Percentiles rank a stretch among this genome's conserved stretches.
Evolutionary conservation across 1,140 invertebrate genomes (phyloP).

Genomic region (Wasmannia auropunctata): DNA sequence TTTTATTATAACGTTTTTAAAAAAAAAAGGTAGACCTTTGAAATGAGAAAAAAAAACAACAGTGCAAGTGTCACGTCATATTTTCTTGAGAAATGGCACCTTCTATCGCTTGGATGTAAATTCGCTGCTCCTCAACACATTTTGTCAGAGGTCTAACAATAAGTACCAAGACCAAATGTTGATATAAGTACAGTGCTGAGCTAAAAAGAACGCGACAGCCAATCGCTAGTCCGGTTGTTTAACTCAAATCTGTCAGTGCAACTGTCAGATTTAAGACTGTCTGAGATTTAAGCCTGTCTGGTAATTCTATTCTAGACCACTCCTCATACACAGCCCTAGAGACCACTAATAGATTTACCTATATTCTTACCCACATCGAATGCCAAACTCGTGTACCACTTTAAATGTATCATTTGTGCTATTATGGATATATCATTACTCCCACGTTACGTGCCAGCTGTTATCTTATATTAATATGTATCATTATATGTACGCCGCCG

Average conservation of each 20-base stretch:
- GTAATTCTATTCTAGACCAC: background rate
- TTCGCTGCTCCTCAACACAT: background rate
- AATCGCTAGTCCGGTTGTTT: background rate
- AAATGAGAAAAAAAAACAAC: background rate
- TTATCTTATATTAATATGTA: conserved; percentile 52
- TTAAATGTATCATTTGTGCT: background rate
- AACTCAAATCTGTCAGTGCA: background rate
- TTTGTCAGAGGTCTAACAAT: background rate
- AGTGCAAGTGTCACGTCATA: background rate
- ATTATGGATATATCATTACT: conserved; percentile 6
- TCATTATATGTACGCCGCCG: conserved; percentile 43
- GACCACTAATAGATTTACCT: background rate
- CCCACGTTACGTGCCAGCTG: background rate
- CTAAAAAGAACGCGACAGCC: background rate
- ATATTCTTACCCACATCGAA: background rate
- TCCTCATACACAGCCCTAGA: background rate
- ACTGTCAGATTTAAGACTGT: background rate
- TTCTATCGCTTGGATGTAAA: background rate
- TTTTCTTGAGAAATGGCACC: background rate
- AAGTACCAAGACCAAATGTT: background rate
- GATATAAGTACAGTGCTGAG: background rate
- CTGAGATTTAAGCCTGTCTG: too few relatives aligned
- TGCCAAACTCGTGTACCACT: background rate
- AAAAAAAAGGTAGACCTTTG: background rate
- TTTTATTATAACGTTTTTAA: background rate